phyloP scores from a whole-genome alignment of 2,113 vertebrate genomes.

The Indicator maculatus region DNA sequence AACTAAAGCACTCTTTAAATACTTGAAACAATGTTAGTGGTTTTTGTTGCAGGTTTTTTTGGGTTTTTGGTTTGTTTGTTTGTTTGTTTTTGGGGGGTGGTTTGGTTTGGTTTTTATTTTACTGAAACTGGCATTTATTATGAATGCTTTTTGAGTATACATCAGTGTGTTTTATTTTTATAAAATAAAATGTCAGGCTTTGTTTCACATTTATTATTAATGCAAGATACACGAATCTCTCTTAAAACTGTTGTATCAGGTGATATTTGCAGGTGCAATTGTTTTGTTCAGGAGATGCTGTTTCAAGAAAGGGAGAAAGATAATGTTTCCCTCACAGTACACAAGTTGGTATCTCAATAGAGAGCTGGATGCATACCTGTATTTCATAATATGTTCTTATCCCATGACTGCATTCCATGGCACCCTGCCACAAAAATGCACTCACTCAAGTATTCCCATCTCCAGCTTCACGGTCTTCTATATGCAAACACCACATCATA shows the following conservation, averaged over 20 bases:
- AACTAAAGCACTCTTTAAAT: not conserved
- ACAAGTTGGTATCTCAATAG: not conserved
- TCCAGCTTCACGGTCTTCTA: not conserved
- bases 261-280: slow-evolving; percentile 58
- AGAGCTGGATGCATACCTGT: not conserved
- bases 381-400: not conserved
- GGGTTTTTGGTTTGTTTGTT: no score
- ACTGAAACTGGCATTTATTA: slow-evolving; percentile 24
- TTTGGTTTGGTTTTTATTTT: not conserved
- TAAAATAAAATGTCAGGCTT: slow-evolving; percentile 52
- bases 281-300: slow-evolving; percentile 40
- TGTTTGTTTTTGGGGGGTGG: no score
- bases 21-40: not conserved
- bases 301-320: slow-evolving; percentile 2
- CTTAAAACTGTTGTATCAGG: slow-evolving; percentile 53
- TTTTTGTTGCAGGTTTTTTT: no score
- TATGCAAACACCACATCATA: not conserved
- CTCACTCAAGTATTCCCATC: not conserved
- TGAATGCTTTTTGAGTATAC: slow-evolving; percentile 49
- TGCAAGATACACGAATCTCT: slow-evolving; percentile 50
- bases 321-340: not conserved
- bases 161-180: slow-evolving; percentile 33
- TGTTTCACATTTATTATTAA: slow-evolving; percentile 69
- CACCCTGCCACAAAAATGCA: not conserved
- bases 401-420: not conserved